Conservation (phyloP, 2,113 vertebrate species). For the Rattus rattus region DNA sequence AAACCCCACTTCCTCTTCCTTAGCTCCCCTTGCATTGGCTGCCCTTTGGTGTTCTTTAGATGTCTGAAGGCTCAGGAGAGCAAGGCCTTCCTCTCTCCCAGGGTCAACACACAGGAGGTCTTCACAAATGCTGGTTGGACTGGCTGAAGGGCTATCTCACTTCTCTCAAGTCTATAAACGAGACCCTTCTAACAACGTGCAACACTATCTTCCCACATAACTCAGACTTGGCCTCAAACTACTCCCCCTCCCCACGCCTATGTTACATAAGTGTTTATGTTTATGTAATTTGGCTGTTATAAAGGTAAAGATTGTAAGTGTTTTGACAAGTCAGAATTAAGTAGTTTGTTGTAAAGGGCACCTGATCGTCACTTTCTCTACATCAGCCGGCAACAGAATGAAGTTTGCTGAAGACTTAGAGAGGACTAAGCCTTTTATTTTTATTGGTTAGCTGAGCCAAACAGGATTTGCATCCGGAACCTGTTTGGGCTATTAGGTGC, state of each 20-base stretch:
- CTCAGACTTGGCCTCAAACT: background rate
- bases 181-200: no score
- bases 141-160: background rate
- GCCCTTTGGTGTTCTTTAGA: background rate
- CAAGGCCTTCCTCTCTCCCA: background rate
- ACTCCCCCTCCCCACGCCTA: background rate
- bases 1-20: background rate
- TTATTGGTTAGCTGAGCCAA: background rate
- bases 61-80: background rate
- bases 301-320: background rate
- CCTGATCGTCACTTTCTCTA: background rate
- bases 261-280: background rate
- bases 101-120: background rate
- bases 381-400: background rate
- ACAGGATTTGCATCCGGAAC: background rate
- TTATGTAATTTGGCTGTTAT: background rate
- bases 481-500: no score
- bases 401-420: background rate
- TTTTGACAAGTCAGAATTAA: background rate
- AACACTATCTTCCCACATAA: background rate
- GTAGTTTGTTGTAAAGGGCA: background rate
- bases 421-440: background rate
- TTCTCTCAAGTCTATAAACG: background rate
- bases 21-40: background rate
- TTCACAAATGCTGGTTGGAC: background rate